A percentile compares a stretch with the other conserved stretches of the same genome.
Conservation (phyloP, 2,113 vertebrate genomes). For the Orycteropus afer region DNA sequence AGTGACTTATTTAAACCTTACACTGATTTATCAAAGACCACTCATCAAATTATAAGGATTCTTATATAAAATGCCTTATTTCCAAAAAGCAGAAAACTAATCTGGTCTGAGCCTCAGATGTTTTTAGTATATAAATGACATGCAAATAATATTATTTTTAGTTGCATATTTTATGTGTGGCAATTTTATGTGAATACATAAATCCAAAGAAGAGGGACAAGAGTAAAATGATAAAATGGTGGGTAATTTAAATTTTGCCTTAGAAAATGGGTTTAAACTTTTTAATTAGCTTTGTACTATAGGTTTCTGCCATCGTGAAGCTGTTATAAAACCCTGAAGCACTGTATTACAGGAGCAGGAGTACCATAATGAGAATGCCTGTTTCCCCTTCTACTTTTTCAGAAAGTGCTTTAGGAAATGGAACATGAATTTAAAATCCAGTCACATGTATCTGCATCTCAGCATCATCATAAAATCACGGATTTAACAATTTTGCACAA, state of each 20-base stretch:
- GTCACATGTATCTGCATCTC: neutral
- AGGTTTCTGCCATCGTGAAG: neutral
- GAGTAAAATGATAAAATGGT: constrained; percentile 21
- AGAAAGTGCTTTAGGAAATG: constrained; percentile 45
- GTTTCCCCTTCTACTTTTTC: neutral
- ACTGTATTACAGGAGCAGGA: neutral
- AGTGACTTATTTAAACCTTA: neutral
- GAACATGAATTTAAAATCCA: constrained; percentile 37
- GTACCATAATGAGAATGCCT: neutral
- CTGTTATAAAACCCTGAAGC: neutral
- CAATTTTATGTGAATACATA: constrained; percentile 35
- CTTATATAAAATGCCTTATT: constrained; percentile 45
- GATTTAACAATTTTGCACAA: constrained; percentile 22
- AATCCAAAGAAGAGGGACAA: neutral
- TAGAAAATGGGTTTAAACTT: neutral
- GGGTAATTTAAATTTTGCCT: neutral
- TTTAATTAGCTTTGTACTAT: neutral
- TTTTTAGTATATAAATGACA: neutral
- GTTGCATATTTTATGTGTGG: neutral
- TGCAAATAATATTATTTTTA: neutral
- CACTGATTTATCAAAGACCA: constrained; percentile 36
- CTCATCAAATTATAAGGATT: constrained; percentile 46
- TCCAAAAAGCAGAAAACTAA: constrained; percentile 49
- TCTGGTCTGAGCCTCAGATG: constrained; percentile 10
- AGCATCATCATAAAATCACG: neutral